phyloP scores from a whole-genome alignment of 2,797 vertebrate species.

The Octomys mimax region DNA sequence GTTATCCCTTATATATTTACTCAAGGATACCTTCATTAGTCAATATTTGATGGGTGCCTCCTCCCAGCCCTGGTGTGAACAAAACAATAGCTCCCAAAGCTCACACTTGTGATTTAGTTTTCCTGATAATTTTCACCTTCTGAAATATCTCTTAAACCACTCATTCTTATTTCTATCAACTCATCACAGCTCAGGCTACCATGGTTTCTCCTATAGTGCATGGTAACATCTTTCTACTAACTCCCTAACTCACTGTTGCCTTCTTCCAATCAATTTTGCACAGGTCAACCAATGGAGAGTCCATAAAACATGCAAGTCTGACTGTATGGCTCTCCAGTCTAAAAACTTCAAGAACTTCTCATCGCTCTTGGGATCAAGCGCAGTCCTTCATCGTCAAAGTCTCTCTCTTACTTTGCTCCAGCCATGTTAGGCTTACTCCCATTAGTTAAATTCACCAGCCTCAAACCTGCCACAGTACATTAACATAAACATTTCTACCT shows the following conservation, averaged over 20 bases:
- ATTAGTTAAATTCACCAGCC: neutral
- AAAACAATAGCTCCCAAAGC: neutral
- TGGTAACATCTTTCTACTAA: neutral
- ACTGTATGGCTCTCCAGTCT: neutral
- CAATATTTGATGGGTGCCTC: neutral
- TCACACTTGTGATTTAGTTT: neutral
- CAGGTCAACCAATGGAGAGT: neutral
- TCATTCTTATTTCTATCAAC: neutral
- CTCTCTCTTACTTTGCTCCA: neutral
- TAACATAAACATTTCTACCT: neutral
- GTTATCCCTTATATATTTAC: neutral
- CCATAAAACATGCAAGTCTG: neutral
- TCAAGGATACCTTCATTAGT: neutral
- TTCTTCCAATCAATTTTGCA: neutral
- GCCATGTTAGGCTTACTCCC: neutral
- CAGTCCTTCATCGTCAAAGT: neutral
- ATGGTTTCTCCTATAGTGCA: neutral
- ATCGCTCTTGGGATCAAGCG: neutral
- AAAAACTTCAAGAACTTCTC: neutral
- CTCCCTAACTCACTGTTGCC: neutral
- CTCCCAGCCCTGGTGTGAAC: neutral
- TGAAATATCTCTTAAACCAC: neutral
- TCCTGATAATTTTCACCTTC: neutral
- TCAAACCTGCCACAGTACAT: neutral
- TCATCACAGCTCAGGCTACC: neutral